These are phyloP conservation scores for Calonectris borealis DNA, from an alignment of 2,113 vertebrate species.

Conservation along the genomic window DNA sequence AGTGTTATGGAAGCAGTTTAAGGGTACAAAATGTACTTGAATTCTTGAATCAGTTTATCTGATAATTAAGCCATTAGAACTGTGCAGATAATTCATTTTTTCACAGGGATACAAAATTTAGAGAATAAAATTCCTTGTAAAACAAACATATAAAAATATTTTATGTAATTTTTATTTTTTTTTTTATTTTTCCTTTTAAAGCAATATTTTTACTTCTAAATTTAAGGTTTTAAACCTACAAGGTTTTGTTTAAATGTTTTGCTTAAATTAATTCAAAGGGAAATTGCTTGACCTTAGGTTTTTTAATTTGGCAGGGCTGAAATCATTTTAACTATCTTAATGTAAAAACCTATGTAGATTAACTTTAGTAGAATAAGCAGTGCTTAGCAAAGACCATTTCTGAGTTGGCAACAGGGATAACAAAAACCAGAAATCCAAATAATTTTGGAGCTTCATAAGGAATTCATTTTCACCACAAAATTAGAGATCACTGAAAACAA, in stretches of 20 bases:
- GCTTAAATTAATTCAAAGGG: not conserved
- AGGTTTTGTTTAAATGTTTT: not conserved
- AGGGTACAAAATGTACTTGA: not conserved
- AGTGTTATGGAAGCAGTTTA: not conserved
- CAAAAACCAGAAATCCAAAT: fast-evolving
- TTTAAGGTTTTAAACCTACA: not conserved
- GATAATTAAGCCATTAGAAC: not conserved
- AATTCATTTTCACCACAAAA: not conserved
- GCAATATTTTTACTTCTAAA: not conserved
- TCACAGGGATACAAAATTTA: not conserved
- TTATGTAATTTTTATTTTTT: too few relatives aligned
- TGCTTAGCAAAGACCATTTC: not conserved
- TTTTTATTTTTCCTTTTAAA: not conserved
- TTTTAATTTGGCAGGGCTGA: not conserved
- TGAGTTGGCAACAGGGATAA: not conserved
- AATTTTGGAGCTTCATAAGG: not conserved
- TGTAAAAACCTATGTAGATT: not conserved
- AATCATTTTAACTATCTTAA: not conserved
- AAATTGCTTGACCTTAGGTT: not conserved
- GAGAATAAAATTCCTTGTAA: not conserved
- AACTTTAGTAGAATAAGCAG: not conserved
- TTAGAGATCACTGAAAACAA: not conserved
- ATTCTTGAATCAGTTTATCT: not conserved
- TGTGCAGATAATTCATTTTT: not conserved
- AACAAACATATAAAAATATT: not conserved